Conservation (phyloP, 1,140 invertebrate genomes). For the Ctenoplectra terminalis region DNA sequence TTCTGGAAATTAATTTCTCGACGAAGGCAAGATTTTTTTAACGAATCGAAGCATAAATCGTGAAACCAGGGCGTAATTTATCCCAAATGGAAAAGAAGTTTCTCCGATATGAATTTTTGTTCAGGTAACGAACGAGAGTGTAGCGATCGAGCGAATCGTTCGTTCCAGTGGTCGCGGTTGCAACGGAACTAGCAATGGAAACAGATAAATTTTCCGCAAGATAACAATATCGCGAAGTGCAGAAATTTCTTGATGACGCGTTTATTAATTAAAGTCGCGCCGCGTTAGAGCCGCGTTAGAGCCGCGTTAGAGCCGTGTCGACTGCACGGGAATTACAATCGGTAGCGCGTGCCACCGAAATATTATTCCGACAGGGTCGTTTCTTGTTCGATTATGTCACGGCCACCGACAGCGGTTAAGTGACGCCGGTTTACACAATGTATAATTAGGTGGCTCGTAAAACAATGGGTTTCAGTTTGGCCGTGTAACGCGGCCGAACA, state of each 20-base stretch:
- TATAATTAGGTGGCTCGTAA: slow-evolving; percentile 46
- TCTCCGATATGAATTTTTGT: background rate
- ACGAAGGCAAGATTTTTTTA: background rate
- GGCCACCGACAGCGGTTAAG: slow-evolving; percentile 33
- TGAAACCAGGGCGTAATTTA: background rate
- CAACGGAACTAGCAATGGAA: background rate
- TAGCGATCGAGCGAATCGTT: background rate
- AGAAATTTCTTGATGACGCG: slow-evolving; percentile 3
- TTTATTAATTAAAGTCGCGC: slow-evolving; percentile 23
- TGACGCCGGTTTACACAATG: slow-evolving; percentile 46
- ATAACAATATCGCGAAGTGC: background rate
- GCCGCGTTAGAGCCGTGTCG: too few relatives aligned
- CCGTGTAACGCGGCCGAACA: slow-evolving; percentile 29
- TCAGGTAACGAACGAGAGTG: background rate
- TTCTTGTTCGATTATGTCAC: slow-evolving; percentile 50
- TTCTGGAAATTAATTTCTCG: background rate
- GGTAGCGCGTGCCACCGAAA: background rate
- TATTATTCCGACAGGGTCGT: slow-evolving; percentile 4
- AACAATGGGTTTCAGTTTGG: slow-evolving; percentile 41
- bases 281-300: background rate
- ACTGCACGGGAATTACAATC: slow-evolving; percentile 1
- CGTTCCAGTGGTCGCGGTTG: background rate
- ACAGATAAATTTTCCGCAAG: background rate
- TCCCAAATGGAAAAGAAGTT: background rate
- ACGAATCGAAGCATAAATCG: background rate